phyloP scores from a whole-genome alignment of 2,888 invertebrate species.

The Sarcophaga subvicina region DNA sequence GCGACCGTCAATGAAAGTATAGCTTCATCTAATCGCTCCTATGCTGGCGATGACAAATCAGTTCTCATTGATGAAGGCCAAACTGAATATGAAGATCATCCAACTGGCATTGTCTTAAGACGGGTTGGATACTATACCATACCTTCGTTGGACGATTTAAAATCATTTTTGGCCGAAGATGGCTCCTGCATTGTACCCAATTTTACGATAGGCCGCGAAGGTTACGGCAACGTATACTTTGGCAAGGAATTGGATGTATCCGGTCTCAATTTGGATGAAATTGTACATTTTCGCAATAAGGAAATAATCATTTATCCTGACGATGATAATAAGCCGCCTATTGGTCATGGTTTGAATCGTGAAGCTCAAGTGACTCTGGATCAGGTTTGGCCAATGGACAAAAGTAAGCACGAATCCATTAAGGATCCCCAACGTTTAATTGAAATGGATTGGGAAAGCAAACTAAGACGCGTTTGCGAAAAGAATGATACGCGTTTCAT shows the following conservation, averaged over 20 bases:
- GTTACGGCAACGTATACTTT: slow-evolving; percentile 95
- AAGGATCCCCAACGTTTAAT: slow-evolving; percentile 90
- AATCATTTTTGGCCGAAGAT: slow-evolving; percentile 86
- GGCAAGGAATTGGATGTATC: slow-evolving; percentile 92
- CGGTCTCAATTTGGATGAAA: slow-evolving; percentile 92
- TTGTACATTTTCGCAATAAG: slow-evolving; percentile 95
- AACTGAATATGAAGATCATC: slow-evolving; percentile 82
- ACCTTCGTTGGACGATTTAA: slow-evolving; percentile 91
- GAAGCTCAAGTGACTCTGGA: slow-evolving; percentile 96
- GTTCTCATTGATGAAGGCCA: slow-evolving; percentile 71
- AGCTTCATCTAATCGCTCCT: slow-evolving; percentile 73
- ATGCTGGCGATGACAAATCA: slow-evolving; percentile 73
- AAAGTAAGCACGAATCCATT: slow-evolving; percentile 89
- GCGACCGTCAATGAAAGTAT: slow-evolving; percentile 74
- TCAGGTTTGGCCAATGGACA: slow-evolving; percentile 95
- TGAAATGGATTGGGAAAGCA: slow-evolving; percentile 92
- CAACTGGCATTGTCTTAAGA: slow-evolving; percentile 89
- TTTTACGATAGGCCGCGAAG: slow-evolving; percentile 93
- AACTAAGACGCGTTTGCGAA: slow-evolving; percentile 91
- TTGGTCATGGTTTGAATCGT: slow-evolving; percentile 94
- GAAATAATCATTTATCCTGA: slow-evolving; percentile 98
- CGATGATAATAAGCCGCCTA: slow-evolving; percentile 91
- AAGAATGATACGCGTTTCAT: slow-evolving; percentile 95
- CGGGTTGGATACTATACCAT: slow-evolving; percentile 95
- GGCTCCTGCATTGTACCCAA: slow-evolving; percentile 92